Base-by-base conservation (phyloP, 1,140 invertebrate species). In the Musca vetustissima region DNA sequence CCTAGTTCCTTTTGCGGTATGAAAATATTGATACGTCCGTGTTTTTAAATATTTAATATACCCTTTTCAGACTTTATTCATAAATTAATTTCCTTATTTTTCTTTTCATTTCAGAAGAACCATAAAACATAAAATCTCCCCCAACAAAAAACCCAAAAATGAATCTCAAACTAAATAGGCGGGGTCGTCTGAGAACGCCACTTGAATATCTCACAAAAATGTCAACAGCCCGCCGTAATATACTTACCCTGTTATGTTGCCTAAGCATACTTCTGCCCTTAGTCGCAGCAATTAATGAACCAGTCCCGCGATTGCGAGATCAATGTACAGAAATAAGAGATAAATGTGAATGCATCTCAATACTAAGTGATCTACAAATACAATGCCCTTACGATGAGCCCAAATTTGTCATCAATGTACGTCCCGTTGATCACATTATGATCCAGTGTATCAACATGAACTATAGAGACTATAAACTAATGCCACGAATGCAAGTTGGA, bases 381-480 rank as follows among this genome's bases (percentile, higher is more conserved):
- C 66, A 71, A 52, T 81, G 79, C 25, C 77, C 77, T 13, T 71
- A 70, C 4, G 69, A 73, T 7, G 68, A 74, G 50, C 77, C 77
- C 8, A 77, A 76, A 11, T 74, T 81, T 15, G 75, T 70, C 13
- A 68, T 81, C 0, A 70, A 68, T 70, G 78, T 81, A 50, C 71
- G 71, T 1, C 73, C 76, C 0, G 72, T 68, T 36, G 32, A 68
- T 1, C 66, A 74, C 22, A 76, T 81, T 15, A 73, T 72, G 66
- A 78, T 81, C 25, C 72, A 81, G 22, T 81, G 79, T 66, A 72
- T 72, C 49, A 64, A 75, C 0, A 75, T 73, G 7, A 72, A 77
- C 47, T 61, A 69, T 14, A 64, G 70, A 1, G 75, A 78, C 7
- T 81, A 81, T 53, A 70, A 67, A 13, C 67, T 76, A n/a, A 57